phyloP scores from a whole-genome alignment of 2,797 vertebrate genomes.

The Pteronotus mesoamericanus region DNA sequence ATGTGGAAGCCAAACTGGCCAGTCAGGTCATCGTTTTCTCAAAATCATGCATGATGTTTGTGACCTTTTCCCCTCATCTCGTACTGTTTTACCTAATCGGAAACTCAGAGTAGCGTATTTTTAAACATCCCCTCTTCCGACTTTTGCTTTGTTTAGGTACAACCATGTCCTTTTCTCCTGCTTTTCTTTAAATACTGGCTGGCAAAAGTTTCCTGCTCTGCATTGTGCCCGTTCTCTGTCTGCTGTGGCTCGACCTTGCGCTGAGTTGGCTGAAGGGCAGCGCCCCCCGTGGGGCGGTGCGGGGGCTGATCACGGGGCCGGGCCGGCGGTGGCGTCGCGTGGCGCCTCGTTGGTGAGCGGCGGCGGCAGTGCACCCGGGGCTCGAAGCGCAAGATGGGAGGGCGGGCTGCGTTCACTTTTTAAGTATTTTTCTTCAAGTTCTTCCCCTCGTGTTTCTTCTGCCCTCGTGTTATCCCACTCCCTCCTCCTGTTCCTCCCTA shows the following conservation, averaged over 20 bases:
- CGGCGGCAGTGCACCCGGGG: rapidly evolving
- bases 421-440: rapidly evolving
- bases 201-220: rapidly evolving
- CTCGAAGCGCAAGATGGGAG: rapidly evolving
- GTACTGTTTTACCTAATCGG: rapidly evolving
- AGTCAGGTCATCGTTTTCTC: rapidly evolving
- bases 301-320: rapidly evolving
- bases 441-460: not conserved
- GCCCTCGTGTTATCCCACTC: rapidly evolving
- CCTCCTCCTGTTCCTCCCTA: rapidly evolving
- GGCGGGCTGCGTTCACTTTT: rapidly evolving
- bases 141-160: not conserved
- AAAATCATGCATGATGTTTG: rapidly evolving
- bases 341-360: not conserved
- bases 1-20: rapidly evolving
- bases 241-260: rapidly evolving
- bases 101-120: rapidly evolving
- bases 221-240: rapidly evolving
- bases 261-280: rapidly evolving
- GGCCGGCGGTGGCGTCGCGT: rapidly evolving
- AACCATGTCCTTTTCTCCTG: not conserved
- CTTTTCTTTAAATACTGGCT: rapidly evolving
- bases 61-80: no score
- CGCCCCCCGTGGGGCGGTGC: rapidly evolving
- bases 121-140: rapidly evolving